Evolutionary conservation across 2,888 invertebrate genomes (phyloP).

Genomic region (Chloroclystis v-ata): DNA sequence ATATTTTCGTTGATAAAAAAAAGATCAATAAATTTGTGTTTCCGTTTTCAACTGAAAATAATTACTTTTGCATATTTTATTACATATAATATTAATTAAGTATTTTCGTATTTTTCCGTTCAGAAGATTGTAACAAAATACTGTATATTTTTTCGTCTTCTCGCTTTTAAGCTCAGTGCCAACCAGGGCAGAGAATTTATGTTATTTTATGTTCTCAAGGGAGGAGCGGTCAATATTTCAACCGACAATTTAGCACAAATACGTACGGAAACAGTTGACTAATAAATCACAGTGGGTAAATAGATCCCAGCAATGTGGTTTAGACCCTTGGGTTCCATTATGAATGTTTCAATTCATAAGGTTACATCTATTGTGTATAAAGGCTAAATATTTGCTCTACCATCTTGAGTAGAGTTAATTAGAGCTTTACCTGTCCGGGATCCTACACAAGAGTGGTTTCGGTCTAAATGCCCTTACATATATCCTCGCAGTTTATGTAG

Average conservation of each 20-base stretch:
- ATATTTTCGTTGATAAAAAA: no score
- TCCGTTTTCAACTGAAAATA: no score
- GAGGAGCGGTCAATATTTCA: constrained; percentile 1
- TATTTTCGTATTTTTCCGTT: no score
- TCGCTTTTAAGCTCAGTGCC: no score
- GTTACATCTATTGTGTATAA: constrained; percentile 17
- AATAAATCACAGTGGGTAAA: constrained; percentile 3
- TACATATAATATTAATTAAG: no score
- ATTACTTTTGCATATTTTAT: no score
- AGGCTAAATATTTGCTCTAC: not conserved
- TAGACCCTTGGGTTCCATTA: constrained; percentile 4
- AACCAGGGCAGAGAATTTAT: not conserved
- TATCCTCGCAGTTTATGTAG: no score
- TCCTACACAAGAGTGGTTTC: not conserved
- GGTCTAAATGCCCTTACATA: no score
- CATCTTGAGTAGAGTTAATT: not conserved
- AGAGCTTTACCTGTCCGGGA: not conserved
- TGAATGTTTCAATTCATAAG: constrained; percentile 21
- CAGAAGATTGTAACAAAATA: no score
- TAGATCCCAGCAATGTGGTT: constrained; percentile 3
- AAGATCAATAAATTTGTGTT: no score
- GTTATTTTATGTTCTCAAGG: not conserved
- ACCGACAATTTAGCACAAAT: not conserved
- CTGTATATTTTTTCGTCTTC: no score
- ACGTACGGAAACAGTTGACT: not conserved